Percentiles rank a stretch among this genome's conserved stretches.
These are phyloP conservation scores for Bagarius yarrelli DNA, from an alignment of 2,113 vertebrate genomes.

Conservation along the genomic window DNA sequence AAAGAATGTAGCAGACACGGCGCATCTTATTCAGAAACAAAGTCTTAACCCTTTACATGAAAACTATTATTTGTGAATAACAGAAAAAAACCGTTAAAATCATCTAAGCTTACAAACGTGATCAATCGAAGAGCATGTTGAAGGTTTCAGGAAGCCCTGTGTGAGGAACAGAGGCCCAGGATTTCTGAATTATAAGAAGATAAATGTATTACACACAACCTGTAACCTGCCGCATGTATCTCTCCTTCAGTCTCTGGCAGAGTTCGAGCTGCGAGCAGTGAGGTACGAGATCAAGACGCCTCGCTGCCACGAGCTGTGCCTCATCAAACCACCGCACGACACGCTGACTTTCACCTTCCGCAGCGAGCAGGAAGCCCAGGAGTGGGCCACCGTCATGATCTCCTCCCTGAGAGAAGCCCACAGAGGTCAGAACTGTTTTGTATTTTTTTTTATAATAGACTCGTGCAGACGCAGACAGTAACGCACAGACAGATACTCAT, in stretches of 20 bases:
- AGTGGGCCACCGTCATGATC: conserved; percentile 81
- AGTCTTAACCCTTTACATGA: too few relatives aligned
- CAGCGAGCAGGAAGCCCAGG: conserved; percentile 80
- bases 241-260: conserved; percentile 68
- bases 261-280: conserved; percentile 75
- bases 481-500: neutral
- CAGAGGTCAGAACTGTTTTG: conserved; percentile 66
- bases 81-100: too few relatives aligned
- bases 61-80: too few relatives aligned
- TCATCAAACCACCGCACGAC: conserved; percentile 63
- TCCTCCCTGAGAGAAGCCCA: conserved; percentile 79
- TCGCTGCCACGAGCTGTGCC: conserved; percentile 74
- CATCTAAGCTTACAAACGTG: too few relatives aligned
- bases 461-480: neutral
- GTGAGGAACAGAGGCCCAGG: neutral
- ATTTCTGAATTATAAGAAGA: neutral
- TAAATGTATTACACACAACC: neutral
- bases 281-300: conserved; percentile 73
- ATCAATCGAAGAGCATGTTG: neutral
- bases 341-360: conserved; percentile 75
- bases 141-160: neutral
- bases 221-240: neutral
- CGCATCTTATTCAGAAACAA: too few relatives aligned
- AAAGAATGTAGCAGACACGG: neutral
- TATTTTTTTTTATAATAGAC: neutral